Base-by-base conservation (phyloP, 92 coral and sea anemone genomes). In the Anthopleura xanthogrammica region DNA sequence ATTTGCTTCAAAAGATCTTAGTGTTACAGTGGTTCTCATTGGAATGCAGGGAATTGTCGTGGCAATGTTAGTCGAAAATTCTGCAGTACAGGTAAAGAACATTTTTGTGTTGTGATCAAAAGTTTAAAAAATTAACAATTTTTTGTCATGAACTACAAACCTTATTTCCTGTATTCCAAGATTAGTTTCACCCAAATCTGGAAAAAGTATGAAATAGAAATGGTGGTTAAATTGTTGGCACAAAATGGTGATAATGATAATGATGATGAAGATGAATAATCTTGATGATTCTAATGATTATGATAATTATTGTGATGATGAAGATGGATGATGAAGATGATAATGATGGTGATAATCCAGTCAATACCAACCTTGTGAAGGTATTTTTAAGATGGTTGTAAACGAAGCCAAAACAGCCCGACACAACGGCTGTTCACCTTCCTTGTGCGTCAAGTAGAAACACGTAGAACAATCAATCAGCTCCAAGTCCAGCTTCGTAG, bases 361-460 rank as follows among this genome's bases (percentile, higher is more conserved):
- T 29, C 36, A 1, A 62, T 11, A 78, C 88, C 23, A 29, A 92
- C 98, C 96, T 78, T 79, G 70, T 14, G 83, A 8, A 24, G 96
- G 88, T 66, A 92, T 76, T 41, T 70, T 79, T 13, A 87, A 52
- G 24, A 85, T 79, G 19, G 91, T 83, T 13, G 83, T 77, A 55
- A 90, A 90, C 3, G 91, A 94, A 11, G 94, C 94, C 36, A 97
- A 83, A 22, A 97, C 97, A 41, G 98, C 99, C 64, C 80, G 88
- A 66, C 97, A 94, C 57, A 94, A 80, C 16, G 93, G 92, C 87
- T 87, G 86, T 60, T 85, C 79, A 40, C 85, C 80, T 20, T 42
- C 58, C n/a, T 91, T 85, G 52, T 60, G 82, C 52, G 87, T 76
- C 16, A 94, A 86, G 55, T 77, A 90, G 73, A 97, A 66, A 73